Base-by-base conservation (phyloP, 2,797 vertebrate genomes). In the Chelonia mydas region DNA sequence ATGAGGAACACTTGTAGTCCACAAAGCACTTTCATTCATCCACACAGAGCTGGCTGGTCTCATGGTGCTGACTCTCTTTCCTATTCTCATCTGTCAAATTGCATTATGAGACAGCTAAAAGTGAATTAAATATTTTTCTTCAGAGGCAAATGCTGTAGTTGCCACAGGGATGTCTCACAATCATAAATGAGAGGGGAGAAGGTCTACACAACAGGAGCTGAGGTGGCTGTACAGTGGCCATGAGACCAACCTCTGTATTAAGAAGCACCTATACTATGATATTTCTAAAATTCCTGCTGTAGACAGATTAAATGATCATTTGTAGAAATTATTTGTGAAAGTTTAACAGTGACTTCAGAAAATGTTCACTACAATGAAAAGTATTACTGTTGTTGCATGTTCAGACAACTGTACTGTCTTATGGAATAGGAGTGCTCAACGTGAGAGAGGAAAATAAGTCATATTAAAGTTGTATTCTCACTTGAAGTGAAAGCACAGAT, bases 401-500 rank as follows among this genome's bases (percentile, higher is more conserved):
- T 74, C 68, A 74, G 68, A 74, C 37, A 25, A 74, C 10, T 74
- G 21, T 33, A 33, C 28, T 61, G 59, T 61, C 59, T 31, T 25
- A 7, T 13, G 4, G 41, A 76, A 21, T 3, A 5, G 37, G 25
- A 47, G 3, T 11, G n/a, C 49, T 79, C 49, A 27, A n/a, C 76
- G 45, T 15, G 78, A 80, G 51, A 28, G 3, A 50, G 80, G 53
- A 61, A 61, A 61, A 61, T 13, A 61, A 61, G 13, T 61, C 59
- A 61, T 61, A 33, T 59, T 15, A 61, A 61, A 61, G 31, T 61
- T 61, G 28, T 19, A 28, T 23, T 6, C 51, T 31, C 6, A 23
- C 2, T 6, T 11, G 33, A 72, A 55, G 0, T 8, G 25, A 19
- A 76, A 19, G 31, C 0, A 5, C 1, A 81, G n/a, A 82, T 33